Evolutionary conservation across 2,888 invertebrate genomes (phyloP).

Genomic region (Nomada flava): DNA sequence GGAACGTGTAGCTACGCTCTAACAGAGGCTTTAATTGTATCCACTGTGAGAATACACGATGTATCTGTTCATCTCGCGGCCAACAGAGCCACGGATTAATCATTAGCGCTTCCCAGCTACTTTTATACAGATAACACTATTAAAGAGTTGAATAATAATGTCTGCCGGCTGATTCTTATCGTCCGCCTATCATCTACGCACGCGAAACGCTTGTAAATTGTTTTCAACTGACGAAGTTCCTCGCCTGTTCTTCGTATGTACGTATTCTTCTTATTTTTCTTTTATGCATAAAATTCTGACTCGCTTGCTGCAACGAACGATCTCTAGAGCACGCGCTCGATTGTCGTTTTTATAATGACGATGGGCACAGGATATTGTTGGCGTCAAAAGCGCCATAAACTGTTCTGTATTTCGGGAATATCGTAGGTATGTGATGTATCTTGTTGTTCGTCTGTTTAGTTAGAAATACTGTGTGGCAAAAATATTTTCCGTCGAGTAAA

Average conservation of each 20-base stretch:
- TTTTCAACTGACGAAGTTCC: slow-evolving; percentile 21
- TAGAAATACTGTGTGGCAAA: too few relatives aligned
- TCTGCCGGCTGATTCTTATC: slow-evolving; percentile 54
- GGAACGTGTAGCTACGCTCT: slow-evolving; percentile 52
- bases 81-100: slow-evolving; percentile 60
- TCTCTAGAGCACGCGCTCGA: background rate
- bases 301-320: slow-evolving; percentile 21
- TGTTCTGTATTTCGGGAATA: too few relatives aligned
- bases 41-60: slow-evolving; percentile 61
- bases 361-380: too few relatives aligned
- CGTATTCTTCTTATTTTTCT: background rate
- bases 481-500: too few relatives aligned
- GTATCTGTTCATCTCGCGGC: slow-evolving; percentile 66
- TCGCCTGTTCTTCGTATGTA: background rate
- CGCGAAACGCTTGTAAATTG: slow-evolving; percentile 52
- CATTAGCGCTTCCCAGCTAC: slow-evolving; percentile 61
- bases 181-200: slow-evolving; percentile 53
- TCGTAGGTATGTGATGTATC: too few relatives aligned
- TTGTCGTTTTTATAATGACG: too few relatives aligned
- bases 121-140: slow-evolving; percentile 63
- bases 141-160: slow-evolving; percentile 62
- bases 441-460: too few relatives aligned
- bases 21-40: slow-evolving; percentile 69
- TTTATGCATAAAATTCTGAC: slow-evolving; percentile 20
- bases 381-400: too few relatives aligned